A percentile compares a stretch with the other conserved stretches of the same genome.
These are phyloP conservation scores for Megaceryle alcyon DNA, from an alignment of 2,797 vertebrate genomes.

Conservation along the genomic window DNA sequence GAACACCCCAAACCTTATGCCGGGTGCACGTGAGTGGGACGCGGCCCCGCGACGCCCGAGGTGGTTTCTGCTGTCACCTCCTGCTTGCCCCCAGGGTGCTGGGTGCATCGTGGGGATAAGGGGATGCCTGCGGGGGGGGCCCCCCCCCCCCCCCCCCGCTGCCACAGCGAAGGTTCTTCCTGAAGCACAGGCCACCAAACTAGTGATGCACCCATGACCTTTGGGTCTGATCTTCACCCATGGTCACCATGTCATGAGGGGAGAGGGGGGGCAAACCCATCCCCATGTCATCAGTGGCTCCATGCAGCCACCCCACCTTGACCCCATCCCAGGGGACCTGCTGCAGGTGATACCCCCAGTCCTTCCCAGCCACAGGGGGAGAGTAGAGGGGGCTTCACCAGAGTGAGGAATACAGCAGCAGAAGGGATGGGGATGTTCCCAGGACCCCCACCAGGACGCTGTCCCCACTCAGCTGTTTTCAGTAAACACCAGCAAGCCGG, in stretches of 20 bases:
- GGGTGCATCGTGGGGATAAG: too few species aligned
- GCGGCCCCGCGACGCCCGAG: background rate
- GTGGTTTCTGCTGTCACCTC: slow-evolving; percentile 32
- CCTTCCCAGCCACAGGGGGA: accelerated
- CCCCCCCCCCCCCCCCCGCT: too few species aligned
- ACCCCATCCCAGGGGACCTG: background rate
- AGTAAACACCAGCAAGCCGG: background rate
- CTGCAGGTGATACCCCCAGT: background rate
- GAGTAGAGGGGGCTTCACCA: background rate
- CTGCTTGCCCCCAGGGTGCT: background rate
- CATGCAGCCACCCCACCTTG: background rate
- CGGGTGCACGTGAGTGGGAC: background rate
- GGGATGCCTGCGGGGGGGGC: background rate
- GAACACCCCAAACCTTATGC: background rate
- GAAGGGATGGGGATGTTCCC: background rate
- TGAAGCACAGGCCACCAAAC: accelerated
- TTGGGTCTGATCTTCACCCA: background rate
- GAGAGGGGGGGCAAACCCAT: background rate
- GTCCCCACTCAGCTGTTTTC: background rate
- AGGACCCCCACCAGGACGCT: background rate
- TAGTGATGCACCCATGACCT: accelerated
- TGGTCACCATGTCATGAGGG: background rate
- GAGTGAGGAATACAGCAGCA: background rate
- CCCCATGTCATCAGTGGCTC: background rate
- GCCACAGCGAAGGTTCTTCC: background rate